Evolutionary conservation across 2,888 invertebrate species (phyloP).

Genomic region (Elysia crispata): DNA sequence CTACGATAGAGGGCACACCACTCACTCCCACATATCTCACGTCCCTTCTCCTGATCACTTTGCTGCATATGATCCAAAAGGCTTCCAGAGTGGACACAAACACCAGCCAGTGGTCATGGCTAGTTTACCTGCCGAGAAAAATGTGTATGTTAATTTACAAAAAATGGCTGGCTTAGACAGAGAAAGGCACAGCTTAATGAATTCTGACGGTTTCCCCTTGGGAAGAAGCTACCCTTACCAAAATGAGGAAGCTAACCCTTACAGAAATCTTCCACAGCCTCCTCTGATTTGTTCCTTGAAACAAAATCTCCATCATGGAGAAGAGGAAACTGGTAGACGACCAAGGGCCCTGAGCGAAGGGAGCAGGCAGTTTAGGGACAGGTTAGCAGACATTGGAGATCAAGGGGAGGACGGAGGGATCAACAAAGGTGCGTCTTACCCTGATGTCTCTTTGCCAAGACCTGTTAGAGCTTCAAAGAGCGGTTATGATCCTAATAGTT

Average conservation of each 20-base stretch:
- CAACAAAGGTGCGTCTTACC: constrained; percentile 29
- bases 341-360: constrained; percentile 48
- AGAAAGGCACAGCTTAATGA: too few relatives aligned
- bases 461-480: too few relatives aligned
- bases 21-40: constrained; percentile 45
- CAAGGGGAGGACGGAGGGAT: background rate
- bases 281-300: too few relatives aligned
- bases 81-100: too few relatives aligned
- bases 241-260: background rate
- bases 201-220: background rate
- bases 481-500: too few relatives aligned
- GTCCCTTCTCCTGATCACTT: background rate
- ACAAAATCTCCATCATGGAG: too few relatives aligned
- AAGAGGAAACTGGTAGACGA: constrained; percentile 19
- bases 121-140: too few relatives aligned
- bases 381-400: background rate
- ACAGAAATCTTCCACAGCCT: background rate
- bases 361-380: background rate
- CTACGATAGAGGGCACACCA: constrained; percentile 57
- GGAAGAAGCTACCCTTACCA: background rate
- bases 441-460: constrained; percentile 30
- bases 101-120: too few relatives aligned
- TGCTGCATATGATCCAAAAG: background rate
- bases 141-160: too few relatives aligned
- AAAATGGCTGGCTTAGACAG: too few relatives aligned